Evolutionary conservation across 1,140 invertebrate genomes (phyloP).

Genomic region (Ditylenchus dipsaci): DNA sequence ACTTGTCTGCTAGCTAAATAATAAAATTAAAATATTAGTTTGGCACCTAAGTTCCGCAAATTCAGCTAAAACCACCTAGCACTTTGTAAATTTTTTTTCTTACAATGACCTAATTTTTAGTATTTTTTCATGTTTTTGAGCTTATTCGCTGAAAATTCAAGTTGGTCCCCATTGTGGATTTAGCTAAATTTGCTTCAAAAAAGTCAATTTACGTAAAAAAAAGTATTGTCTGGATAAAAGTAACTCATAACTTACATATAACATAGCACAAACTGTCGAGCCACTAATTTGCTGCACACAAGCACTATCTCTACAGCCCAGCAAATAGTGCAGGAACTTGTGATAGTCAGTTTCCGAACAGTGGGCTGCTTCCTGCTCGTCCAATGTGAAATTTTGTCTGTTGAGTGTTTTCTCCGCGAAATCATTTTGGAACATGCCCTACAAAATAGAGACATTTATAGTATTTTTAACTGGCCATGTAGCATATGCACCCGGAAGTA

Average conservation of each 20-base stretch:
- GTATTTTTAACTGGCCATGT: neutral
- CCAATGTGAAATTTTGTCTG: constrained; percentile 12
- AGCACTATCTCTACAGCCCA: constrained; percentile 15
- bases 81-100: neutral
- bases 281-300: constrained; percentile 9
- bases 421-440: constrained; percentile 28
- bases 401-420: constrained; percentile 9
- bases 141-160: too few species aligned
- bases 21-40: neutral
- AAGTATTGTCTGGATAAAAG: too few species aligned
- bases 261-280: constrained; percentile 3
- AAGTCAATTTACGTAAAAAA: too few species aligned
- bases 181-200: too few species aligned
- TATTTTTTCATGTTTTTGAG: too few species aligned
- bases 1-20: constrained; percentile 26
- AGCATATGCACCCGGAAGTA: constrained; percentile 11
- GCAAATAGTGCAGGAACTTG: constrained; percentile 23
- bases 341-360: constrained; percentile 20
- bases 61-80: neutral
- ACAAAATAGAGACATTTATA: constrained; percentile 6
- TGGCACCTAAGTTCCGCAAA: too few species aligned
- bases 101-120: too few species aligned
- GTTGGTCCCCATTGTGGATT: too few species aligned
- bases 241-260: constrained; percentile 15
- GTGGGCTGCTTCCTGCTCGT: constrained; percentile 3